Evolutionary conservation across 2,797 vertebrate species (phyloP).

Genomic region (Myoxocephalus aenaeus): DNA sequence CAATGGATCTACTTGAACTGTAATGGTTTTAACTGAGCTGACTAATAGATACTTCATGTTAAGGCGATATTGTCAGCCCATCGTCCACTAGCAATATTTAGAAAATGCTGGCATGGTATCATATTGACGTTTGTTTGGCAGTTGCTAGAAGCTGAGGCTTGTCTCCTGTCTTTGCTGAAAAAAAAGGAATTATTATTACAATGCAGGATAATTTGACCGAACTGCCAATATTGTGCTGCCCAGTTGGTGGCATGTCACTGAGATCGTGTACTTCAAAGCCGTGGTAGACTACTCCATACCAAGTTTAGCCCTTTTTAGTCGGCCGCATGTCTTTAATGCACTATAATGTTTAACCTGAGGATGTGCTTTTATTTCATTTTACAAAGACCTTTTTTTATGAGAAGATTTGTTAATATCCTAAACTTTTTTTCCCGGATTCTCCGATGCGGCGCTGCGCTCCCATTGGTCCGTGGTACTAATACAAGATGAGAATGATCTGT

Average conservation of each 20-base stretch:
- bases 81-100: slow-evolving; percentile 75
- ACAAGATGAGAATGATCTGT: slow-evolving; percentile 68
- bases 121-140: slow-evolving; percentile 54
- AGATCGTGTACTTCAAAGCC: slow-evolving; percentile 34
- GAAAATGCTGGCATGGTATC: slow-evolving; percentile 57
- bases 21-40: slow-evolving; percentile 38
- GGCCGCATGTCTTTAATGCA: slow-evolving; percentile 76
- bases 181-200: slow-evolving; percentile 37
- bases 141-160: slow-evolving; percentile 36
- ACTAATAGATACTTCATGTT: slow-evolving; percentile 36
- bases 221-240: slow-evolving; percentile 49
- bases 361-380: slow-evolving; percentile 57
- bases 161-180: slow-evolving; percentile 47
- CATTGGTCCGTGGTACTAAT: slow-evolving; percentile 61
- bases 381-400: slow-evolving; percentile 56
- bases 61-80: slow-evolving; percentile 23
- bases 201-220: slow-evolving; percentile 48
- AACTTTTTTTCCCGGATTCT: slow-evolving; percentile 42
- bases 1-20: slow-evolving; percentile 63
- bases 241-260: slow-evolving; percentile 57
- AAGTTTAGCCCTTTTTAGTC: slow-evolving; percentile 50
- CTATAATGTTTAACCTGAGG: slow-evolving; percentile 54
- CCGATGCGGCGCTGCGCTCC: slow-evolving; percentile 30
- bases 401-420: slow-evolving; percentile 55
- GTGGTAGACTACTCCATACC: slow-evolving; percentile 1